Evolutionary conservation across 1,140 invertebrate genomes (phyloP), one percentile per base, ranked within the genome.

Genomic region (Conus betulinus): DNA sequence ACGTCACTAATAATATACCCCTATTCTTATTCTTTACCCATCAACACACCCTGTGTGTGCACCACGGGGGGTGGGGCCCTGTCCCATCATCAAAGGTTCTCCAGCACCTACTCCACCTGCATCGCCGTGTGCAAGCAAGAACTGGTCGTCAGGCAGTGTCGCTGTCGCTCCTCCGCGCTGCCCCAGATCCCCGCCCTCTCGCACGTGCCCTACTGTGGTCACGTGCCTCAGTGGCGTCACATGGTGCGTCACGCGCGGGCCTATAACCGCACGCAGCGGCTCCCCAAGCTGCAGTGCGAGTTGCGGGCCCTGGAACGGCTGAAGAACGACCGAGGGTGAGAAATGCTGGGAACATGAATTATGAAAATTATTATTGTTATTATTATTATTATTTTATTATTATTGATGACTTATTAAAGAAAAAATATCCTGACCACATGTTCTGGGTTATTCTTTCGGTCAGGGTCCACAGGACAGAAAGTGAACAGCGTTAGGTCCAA

Each of bases 161-260:
- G 78, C 51, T 79, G 78, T 11, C 78, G 27, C 27, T 52, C 94
- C 0, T 93, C 92, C 0, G 91, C 90, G 11, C 85, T 93, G n/a
- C 93, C 93, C 0, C 88, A 92, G 17, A 60, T 91, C 4, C 27
- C 84, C 27, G 84, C 82, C 57, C 55, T 63, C 25, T 92, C 10
- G 17, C 57, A 92, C 86, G 84, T 92, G 3, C 89, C 93, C 23
- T 94, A 92, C 81, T 94, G 93, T 88, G 93, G 93, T n/a, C 84
- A 90, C 10, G 91, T 94, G 52, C 81, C 88, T 20, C 88, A 93
- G 81, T 94, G 93, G 93, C 67, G 90, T 27, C 81, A 88, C 11
- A 90, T 91, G 20, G 17, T 89, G 13, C 27, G 60, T 7, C 88
- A 89, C 81, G 55, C 60, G n/a, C 85, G 86, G 17, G 85, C 88